A percentile compares a stretch with the other conserved stretches of the same genome.
phyloP scores from a whole-genome alignment of 2,888 invertebrate species.

The Ennomos fuscantarius region DNA sequence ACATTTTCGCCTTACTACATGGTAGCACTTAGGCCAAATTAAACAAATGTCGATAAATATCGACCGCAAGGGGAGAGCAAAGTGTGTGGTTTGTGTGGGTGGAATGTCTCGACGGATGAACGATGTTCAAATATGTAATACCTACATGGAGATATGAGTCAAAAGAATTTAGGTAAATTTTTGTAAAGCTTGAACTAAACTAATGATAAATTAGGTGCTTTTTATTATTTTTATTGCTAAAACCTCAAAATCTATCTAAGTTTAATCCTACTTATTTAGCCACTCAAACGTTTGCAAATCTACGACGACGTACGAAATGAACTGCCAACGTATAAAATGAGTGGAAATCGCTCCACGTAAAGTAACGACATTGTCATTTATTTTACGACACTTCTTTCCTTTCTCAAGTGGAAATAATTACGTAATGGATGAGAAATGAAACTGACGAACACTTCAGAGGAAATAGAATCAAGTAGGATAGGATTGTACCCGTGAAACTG shows the following conservation, averaged over 20 bases:
- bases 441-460: background rate
- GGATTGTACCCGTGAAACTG: background rate
- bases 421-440: slow-evolving; percentile 3
- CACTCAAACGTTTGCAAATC: background rate
- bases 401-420: slow-evolving; percentile 3
- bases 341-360: slow-evolving; percentile 6
- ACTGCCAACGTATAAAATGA: slow-evolving; percentile 4
- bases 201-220: too few relatives aligned
- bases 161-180: too few relatives aligned
- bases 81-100: too few relatives aligned
- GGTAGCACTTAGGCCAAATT: background rate
- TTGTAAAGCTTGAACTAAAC: too few relatives aligned
- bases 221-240: too few relatives aligned
- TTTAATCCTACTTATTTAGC: background rate
- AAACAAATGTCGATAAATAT: slow-evolving; percentile 15
- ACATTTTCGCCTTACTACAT: too few relatives aligned
- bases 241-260: too few relatives aligned
- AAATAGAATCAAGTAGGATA: slow-evolving; percentile 1
- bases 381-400: slow-evolving; percentile 15
- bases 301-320: background rate
- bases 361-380: slow-evolving; percentile 33
- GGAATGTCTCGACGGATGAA: background rate
- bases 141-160: too few relatives aligned
- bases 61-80: background rate
- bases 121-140: too few relatives aligned